These are phyloP conservation scores for Pilophorus perplexus DNA, from an alignment of 2,888 invertebrate genomes.

Conservation along the genomic window DNA sequence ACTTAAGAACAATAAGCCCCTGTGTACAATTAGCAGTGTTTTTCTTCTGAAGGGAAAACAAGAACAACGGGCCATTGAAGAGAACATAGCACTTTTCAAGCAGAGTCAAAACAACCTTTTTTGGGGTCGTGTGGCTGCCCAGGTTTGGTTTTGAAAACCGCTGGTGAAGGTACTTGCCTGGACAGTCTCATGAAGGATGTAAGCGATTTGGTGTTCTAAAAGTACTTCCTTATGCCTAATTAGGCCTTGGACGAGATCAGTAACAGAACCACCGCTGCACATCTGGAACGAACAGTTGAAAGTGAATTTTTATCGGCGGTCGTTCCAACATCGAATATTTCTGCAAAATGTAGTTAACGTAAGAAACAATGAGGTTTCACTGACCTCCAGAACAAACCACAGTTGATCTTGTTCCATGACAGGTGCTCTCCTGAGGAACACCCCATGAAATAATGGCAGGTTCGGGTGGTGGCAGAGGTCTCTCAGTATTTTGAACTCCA, in stretches of 20 bases:
- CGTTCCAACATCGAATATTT: too few species aligned
- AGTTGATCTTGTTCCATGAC: slow-evolving; percentile 69
- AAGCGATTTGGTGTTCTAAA: slow-evolving; percentile 70
- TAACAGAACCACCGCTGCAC: slow-evolving; percentile 75
- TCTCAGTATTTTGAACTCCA: slow-evolving; percentile 70
- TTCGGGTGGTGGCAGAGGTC: slow-evolving; percentile 73
- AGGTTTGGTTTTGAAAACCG: too few species aligned
- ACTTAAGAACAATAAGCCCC: too few species aligned
- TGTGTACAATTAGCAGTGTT: too few species aligned
- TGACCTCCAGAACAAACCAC: slow-evolving; percentile 82
- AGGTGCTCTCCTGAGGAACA: slow-evolving; percentile 65
- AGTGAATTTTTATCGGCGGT: too few species aligned
- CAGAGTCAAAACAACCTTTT: too few species aligned
- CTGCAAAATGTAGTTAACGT: not conserved
- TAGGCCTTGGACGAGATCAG: slow-evolving; percentile 72
- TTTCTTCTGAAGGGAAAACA: too few species aligned
- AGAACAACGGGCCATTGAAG: too few species aligned
- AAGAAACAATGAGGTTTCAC: not conserved
- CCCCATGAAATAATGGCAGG: slow-evolving; percentile 71
- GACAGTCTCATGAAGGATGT: slow-evolving; percentile 71
- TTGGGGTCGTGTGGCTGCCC: too few species aligned
- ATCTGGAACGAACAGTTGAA: slow-evolving; percentile 58
- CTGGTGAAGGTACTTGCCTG: too few species aligned
- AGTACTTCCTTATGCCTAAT: slow-evolving; percentile 62
- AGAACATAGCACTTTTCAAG: too few species aligned